Percentiles rank a stretch among this genome's conserved stretches.
phyloP scores from a whole-genome alignment of 1,140 invertebrate genomes.

The Hylaeus anthracinus region DNA sequence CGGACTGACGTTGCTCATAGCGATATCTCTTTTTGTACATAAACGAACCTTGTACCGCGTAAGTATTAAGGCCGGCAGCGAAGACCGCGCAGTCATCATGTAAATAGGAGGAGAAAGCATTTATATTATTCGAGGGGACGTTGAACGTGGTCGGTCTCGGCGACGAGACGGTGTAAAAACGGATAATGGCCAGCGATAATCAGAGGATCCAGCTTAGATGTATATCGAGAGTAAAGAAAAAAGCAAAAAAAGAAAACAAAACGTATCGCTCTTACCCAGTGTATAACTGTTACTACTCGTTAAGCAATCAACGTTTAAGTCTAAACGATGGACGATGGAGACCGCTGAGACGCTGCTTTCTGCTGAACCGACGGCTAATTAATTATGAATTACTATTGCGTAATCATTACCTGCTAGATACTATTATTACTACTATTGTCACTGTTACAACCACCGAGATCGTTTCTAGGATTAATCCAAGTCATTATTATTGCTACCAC shows the following conservation, averaged over 20 bases:
- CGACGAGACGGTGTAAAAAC: conserved; percentile 70
- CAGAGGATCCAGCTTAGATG: conserved; percentile 66
- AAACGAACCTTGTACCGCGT: conserved; percentile 44
- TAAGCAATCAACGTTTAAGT: conserved; percentile 49
- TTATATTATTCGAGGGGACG: conserved; percentile 67
- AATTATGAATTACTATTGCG: conserved; percentile 57
- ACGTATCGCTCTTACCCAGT: conserved; percentile 50
- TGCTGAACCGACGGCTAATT: conserved; percentile 51
- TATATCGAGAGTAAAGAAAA: conserved; percentile 62
- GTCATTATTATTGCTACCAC: conserved; percentile 62
- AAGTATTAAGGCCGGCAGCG: conserved; percentile 30
- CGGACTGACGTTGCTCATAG: conserved; percentile 51
- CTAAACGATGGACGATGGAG: background rate
- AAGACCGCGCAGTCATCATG: conserved; percentile 18
- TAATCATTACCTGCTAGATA: conserved; percentile 60
- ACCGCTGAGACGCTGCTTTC: conserved; percentile 50
- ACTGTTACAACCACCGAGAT: conserved; percentile 51
- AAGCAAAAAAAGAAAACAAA: background rate
- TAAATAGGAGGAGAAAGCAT: conserved; percentile 67
- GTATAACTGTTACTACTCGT: conserved; percentile 64
- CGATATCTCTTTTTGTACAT: conserved; percentile 65
- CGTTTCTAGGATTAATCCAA: conserved; percentile 37
- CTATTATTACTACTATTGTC: conserved; percentile 55
- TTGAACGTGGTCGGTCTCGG: conserved; percentile 64
- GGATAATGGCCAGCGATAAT: background rate